Conservation (phyloP, 2,888 invertebrate species). For the Pollenia amentaria region DNA sequence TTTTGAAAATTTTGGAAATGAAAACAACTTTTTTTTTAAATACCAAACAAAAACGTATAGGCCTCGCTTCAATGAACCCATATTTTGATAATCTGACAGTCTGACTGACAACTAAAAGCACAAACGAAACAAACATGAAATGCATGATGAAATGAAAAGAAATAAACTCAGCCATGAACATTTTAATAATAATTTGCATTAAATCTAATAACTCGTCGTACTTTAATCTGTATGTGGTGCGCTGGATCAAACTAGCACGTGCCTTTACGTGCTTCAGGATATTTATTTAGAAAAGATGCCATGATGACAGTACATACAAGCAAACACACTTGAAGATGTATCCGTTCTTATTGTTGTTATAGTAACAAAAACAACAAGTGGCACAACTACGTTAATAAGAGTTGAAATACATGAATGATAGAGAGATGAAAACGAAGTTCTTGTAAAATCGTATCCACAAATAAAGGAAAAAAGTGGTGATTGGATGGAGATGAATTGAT, state of each 20-base stretch:
- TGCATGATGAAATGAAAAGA: slow-evolving; percentile 13
- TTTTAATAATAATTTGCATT: slow-evolving; percentile 80
- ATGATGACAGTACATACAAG: slow-evolving; percentile 25
- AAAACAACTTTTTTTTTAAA: no score
- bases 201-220: slow-evolving; percentile 84
- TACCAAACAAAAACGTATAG: no score
- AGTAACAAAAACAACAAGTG: slow-evolving; percentile 58
- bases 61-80: no score
- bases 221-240: slow-evolving; percentile 82
- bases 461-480: neutral
- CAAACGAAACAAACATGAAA: slow-evolving; percentile 12
- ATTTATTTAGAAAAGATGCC: slow-evolving; percentile 78
- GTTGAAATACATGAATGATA: slow-evolving; percentile 15
- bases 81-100: no score
- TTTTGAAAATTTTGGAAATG: no score
- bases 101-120: no score
- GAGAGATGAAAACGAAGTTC: neutral
- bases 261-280: slow-evolving; percentile 81
- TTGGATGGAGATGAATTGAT: neutral
- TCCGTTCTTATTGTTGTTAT: slow-evolving; percentile 28
- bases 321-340: neutral
- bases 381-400: slow-evolving; percentile 4
- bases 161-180: slow-evolving; percentile 58
- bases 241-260: slow-evolving; percentile 72
- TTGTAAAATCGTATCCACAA: slow-evolving; percentile 7